phyloP scores from a whole-genome alignment of 2,113 vertebrate genomes.

The Tragulus kanchil region DNA sequence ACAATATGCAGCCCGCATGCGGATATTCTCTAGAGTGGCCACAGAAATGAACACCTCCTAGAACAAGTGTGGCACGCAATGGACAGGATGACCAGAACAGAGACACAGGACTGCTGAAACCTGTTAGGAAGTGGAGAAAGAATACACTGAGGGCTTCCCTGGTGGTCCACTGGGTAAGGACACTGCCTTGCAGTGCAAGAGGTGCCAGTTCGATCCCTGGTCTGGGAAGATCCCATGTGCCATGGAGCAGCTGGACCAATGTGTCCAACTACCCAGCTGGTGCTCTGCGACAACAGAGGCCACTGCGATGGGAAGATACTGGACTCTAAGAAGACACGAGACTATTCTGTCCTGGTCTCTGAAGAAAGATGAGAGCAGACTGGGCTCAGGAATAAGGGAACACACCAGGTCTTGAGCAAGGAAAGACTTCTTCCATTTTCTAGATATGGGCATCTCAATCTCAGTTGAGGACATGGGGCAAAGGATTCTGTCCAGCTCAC shows the following conservation, averaged over 20 bases:
- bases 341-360: not conserved
- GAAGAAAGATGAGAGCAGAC: not conserved
- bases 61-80: not conserved
- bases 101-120: too few relatives aligned
- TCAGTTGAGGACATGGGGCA: not conserved
- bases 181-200: too few relatives aligned
- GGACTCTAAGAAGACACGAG: not conserved
- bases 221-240: too few relatives aligned
- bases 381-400: not conserved
- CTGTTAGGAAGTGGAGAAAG: not conserved
- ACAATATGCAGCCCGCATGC: not conserved
- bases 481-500: not conserved
- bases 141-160: too few relatives aligned
- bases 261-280: too few relatives aligned
- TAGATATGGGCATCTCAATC: not conserved
- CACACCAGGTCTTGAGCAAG: not conserved
- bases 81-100: not conserved
- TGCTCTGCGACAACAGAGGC: too few relatives aligned
- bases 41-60: not conserved
- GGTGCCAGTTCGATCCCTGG: too few relatives aligned
- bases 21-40: not conserved
- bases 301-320: not conserved
- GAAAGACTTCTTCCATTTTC: not conserved
- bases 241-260: too few relatives aligned
- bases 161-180: too few relatives aligned